Percentiles rank a stretch among this genome's conserved stretches.
Evolutionary conservation across 2,113 vertebrate species (phyloP).

Genomic region (Istiophorus platypterus): DNA sequence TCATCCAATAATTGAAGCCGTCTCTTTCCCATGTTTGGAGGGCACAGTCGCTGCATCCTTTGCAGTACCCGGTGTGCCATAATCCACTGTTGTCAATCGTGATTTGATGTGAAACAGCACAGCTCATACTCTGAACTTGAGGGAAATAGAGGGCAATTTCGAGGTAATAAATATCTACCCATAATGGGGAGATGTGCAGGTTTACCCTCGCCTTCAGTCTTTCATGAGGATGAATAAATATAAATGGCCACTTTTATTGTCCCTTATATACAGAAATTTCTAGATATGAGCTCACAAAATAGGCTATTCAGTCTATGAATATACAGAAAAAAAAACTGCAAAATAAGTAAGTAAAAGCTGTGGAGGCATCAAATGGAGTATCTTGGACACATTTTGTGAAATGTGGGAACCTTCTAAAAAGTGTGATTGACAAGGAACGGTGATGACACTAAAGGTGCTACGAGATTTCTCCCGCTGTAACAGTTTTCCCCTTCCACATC

Average conservation of each 20-base stretch:
- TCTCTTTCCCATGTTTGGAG: background rate
- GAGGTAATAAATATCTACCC: background rate
- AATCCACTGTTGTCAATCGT: background rate
- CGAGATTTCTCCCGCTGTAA: conserved; percentile 8
- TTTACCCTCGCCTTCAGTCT: background rate
- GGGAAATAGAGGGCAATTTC: background rate
- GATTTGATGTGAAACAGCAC: background rate
- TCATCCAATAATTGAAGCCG: background rate
- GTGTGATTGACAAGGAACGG: conserved; percentile 6
- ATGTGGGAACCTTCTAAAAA: background rate
- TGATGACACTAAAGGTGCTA: conserved; percentile 5
- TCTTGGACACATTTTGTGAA: background rate
- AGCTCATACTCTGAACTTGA: background rate
- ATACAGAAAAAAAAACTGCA: background rate
- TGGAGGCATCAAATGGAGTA: background rate
- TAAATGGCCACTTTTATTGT: background rate
- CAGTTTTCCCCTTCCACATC: conserved; percentile 26
- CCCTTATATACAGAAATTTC: background rate
- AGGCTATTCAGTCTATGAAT: background rate
- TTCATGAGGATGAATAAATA: background rate
- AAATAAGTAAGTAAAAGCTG: background rate
- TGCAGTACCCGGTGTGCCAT: background rate
- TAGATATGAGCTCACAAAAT: background rate
- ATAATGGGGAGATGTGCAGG: background rate
- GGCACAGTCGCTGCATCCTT: background rate